Conservation (phyloP, 2,113 vertebrate species). For the Crotophaga sulcirostris region DNA sequence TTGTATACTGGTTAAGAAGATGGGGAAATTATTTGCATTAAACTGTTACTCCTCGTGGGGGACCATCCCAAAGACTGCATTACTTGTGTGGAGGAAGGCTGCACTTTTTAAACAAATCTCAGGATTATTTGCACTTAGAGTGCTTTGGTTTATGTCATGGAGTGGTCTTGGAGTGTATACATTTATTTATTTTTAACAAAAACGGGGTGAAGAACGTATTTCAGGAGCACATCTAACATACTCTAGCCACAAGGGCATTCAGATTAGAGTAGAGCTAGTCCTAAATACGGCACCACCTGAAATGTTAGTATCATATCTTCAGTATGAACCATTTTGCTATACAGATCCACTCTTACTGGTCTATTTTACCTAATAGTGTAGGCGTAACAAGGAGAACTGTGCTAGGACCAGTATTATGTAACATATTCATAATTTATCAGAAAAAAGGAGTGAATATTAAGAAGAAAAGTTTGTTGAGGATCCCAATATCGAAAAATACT, state of each 20-base stretch:
- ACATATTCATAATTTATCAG: neutral
- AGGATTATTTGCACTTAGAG: neutral
- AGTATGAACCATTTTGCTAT: neutral
- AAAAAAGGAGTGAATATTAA: neutral
- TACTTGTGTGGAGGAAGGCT: neutral
- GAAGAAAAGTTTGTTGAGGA: neutral
- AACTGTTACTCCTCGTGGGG: neutral
- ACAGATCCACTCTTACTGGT: neutral
- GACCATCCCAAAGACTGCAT: neutral
- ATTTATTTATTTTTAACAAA: neutral
- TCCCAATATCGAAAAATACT: neutral
- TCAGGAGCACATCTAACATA: neutral
- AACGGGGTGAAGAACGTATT: neutral
- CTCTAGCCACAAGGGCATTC: neutral
- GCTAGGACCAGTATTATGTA: neutral
- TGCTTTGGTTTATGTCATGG: neutral
- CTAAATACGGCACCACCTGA: neutral
- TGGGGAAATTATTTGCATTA: neutral
- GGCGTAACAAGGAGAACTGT: neutral
- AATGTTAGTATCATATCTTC: neutral
- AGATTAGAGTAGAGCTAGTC: neutral
- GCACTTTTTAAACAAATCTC: neutral
- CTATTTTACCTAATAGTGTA: neutral
- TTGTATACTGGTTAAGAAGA: neutral
- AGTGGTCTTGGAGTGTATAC: neutral